Evolutionary conservation across 2,113 vertebrate species (phyloP).

Genomic region (Micromys minutus): DNA sequence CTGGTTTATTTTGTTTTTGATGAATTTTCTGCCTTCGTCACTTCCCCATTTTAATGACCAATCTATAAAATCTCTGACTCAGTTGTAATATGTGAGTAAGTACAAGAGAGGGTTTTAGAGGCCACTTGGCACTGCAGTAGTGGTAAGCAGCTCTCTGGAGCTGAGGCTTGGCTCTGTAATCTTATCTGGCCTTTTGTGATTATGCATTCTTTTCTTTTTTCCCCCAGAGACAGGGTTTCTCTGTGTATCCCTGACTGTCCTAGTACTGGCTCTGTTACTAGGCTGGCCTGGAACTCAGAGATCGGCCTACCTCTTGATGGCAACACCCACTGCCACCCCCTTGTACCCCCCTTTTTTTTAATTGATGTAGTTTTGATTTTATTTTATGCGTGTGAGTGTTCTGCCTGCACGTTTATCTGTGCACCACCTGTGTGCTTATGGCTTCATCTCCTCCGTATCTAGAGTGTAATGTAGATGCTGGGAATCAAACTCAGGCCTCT

Average conservation of each 20-base stretch:
- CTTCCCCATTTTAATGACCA: not conserved
- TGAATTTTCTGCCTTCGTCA: not conserved
- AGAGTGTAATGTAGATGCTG: not conserved
- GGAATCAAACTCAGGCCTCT: not conserved
- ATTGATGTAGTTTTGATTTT: not conserved
- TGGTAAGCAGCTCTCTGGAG: not conserved
- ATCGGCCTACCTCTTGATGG: no score
- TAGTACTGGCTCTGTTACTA: not conserved
- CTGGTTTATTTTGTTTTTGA: not conserved
- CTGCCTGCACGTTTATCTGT: not conserved
- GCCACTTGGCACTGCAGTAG: fast-evolving
- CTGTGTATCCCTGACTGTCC: not conserved
- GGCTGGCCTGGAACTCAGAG: not conserved
- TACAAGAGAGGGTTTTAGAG: not conserved
- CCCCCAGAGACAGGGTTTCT: not conserved
- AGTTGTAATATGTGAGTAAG: not conserved
- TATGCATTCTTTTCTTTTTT: not conserved
- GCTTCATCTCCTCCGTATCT: not conserved
- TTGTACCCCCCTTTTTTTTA: not conserved
- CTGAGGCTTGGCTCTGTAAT: not conserved
- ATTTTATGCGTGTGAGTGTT: not conserved
- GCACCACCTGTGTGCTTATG: not conserved
- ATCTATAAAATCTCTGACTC: not conserved
- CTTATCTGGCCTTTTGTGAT: not conserved
- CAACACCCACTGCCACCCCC: no score